These are phyloP conservation scores for Clostera curtula DNA, from an alignment of 2,888 invertebrate genomes.

Conservation along the genomic window DNA sequence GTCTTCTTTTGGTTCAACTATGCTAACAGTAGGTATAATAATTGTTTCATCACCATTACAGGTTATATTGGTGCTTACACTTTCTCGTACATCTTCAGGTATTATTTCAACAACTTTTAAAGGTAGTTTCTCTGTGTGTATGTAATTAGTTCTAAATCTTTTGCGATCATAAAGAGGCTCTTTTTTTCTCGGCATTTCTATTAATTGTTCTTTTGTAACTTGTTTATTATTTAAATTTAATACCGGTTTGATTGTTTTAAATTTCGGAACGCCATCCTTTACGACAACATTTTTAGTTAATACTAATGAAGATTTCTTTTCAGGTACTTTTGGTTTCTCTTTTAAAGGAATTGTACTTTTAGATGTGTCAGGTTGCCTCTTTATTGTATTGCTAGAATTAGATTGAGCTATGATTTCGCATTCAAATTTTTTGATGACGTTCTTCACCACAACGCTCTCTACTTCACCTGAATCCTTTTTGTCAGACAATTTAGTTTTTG, in stretches of 20 bases:
- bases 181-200: slow-evolving; percentile 38
- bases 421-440: slow-evolving; percentile 67
- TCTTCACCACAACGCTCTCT: slow-evolving; percentile 53
- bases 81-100: slow-evolving; percentile 57
- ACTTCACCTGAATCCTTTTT: slow-evolving; percentile 22
- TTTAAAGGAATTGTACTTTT: slow-evolving; percentile 41
- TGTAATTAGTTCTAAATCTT: slow-evolving; percentile 64
- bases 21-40: slow-evolving; percentile 12
- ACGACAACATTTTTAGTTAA: slow-evolving; percentile 71
- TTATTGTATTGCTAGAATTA: slow-evolving; percentile 40
- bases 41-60: slow-evolving; percentile 12
- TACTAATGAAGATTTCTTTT: slow-evolving; percentile 71
- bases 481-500: slow-evolving; percentile 29
- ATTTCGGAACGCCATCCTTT: slow-evolving; percentile 69
- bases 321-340: slow-evolving; percentile 77
- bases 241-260: slow-evolving; percentile 57
- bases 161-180: slow-evolving; percentile 58
- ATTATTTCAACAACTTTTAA: slow-evolving; percentile 63
- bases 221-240: slow-evolving; percentile 30
- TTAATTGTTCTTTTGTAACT: slow-evolving; percentile 17
- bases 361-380: slow-evolving; percentile 50
- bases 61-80: slow-evolving; percentile 12
- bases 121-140: slow-evolving; percentile 60
- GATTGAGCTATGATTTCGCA: slow-evolving; percentile 60
- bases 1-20: slow-evolving; percentile 16